Conservation (phyloP, 1,140 invertebrate genomes). For the Drosophila ohnishii region DNA sequence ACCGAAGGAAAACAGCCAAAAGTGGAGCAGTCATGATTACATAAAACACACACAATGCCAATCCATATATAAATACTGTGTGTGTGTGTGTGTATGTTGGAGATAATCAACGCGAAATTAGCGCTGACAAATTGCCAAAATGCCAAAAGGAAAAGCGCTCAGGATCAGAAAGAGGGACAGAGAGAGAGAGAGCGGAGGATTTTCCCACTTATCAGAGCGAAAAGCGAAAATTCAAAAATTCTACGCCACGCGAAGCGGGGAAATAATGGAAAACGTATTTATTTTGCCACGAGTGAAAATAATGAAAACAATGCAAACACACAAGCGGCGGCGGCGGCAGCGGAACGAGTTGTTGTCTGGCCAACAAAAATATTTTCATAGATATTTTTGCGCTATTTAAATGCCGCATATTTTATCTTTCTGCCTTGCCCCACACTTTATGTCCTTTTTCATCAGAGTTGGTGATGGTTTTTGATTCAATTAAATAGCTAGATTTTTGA, state of each 20-base stretch:
- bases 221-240: conserved; percentile 44
- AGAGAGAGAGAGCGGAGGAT: not conserved
- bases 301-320: conserved; percentile 43
- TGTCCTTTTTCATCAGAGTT: conserved; percentile 7
- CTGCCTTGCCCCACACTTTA: not conserved
- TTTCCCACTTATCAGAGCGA: conserved; percentile 30
- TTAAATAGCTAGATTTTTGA: conserved; percentile 5
- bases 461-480: not conserved
- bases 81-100: conserved; percentile 20
- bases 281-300: conserved; percentile 43
- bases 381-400: conserved; percentile 58
- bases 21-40: conserved; percentile 50
- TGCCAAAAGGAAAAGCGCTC: conserved; percentile 44
- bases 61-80: conserved; percentile 2
- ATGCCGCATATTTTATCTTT: conserved; percentile 40
- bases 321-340: not conserved
- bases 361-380: conserved; percentile 53
- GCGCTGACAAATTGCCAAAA: conserved; percentile 73
- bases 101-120: conserved; percentile 76
- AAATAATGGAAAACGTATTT: conserved; percentile 55
- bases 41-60: conserved; percentile 39
- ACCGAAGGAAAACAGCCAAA: conserved; percentile 42
- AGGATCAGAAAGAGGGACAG: not conserved
- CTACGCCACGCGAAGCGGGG: conserved; percentile 3
- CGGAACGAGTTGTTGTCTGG: conserved; percentile 33